These are phyloP conservation scores for Epistrophe grossulariae DNA, from an alignment of 2,888 invertebrate species.

Conservation along the genomic window DNA sequence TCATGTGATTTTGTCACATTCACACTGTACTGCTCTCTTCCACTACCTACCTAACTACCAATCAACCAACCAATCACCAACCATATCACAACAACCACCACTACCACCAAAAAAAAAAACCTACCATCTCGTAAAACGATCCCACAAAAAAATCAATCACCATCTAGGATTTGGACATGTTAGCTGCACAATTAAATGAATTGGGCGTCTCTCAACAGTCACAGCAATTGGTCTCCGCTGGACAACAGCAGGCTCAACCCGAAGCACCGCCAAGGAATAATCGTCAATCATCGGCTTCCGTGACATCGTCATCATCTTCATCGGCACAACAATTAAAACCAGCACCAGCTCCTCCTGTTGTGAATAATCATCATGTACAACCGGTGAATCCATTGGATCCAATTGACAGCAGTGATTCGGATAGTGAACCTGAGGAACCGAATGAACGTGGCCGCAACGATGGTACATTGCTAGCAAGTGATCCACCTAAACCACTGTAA, in stretches of 20 bases:
- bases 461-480: conserved; percentile 97
- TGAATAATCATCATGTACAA: conserved; percentile 83
- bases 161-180: conserved; percentile 95
- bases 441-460: conserved; percentile 93
- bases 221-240: conserved; percentile 75
- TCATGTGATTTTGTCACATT: conserved; percentile 74
- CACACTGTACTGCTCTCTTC: conserved; percentile 75
- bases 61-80: conserved; percentile 70
- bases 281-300: conserved; percentile 82
- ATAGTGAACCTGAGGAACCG: conserved; percentile 92
- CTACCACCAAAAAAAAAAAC: conserved; percentile 73
- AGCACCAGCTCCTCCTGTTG: conserved; percentile 81
- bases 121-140: conserved; percentile 73
- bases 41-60: conserved; percentile 58
- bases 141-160: conserved; percentile 79
- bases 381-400: conserved; percentile 87
- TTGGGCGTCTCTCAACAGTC: conserved; percentile 89
- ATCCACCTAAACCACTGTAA: conserved; percentile 98
- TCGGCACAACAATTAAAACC: conserved; percentile 81
- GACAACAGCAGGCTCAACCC: conserved; percentile 85
- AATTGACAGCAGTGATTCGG: conserved; percentile 90
- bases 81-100: conserved; percentile 73
- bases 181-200: conserved; percentile 98
- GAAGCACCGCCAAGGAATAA: conserved; percentile 89
- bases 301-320: conserved; percentile 78